Percentiles rank a stretch among this genome's conserved stretches.
Evolutionary conservation across 2,888 invertebrate genomes (phyloP).

Genomic region (Phortica magna): DNA sequence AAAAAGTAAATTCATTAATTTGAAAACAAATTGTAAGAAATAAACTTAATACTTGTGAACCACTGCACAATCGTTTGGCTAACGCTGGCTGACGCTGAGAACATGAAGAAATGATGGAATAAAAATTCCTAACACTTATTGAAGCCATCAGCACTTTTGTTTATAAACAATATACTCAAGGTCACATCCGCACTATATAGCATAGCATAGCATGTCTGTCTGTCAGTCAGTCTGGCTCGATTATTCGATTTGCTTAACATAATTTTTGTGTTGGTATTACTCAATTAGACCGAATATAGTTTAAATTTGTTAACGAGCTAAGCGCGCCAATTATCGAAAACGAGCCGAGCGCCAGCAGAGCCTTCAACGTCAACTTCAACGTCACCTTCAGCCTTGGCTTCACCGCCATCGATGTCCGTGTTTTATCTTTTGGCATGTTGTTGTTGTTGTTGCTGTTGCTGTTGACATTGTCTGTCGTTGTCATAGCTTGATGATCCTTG

Average conservation of each 20-base stretch:
- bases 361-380: not conserved
- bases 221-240: not conserved
- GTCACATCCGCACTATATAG: not conserved
- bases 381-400: not conserved
- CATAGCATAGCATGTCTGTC: not conserved
- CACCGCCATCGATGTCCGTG: not conserved
- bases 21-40: too few species aligned
- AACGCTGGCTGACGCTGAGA: too few species aligned
- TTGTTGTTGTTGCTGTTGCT: not conserved
- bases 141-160: too few species aligned
- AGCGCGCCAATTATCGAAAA: slow-evolving; percentile 68
- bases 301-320: slow-evolving; percentile 68
- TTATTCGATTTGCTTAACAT: slow-evolving; percentile 30
- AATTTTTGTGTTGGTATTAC: slow-evolving; percentile 26
- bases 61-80: too few species aligned
- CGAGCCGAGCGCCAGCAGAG: slow-evolving; percentile 24
- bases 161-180: not conserved
- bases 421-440: slow-evolving; percentile 28
- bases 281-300: slow-evolving; percentile 43
- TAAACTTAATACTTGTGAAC: too few species aligned
- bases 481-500: not conserved
- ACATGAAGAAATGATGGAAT: too few species aligned
- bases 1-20: too few species aligned
- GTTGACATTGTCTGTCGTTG: not conserved
- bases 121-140: too few species aligned